Base-by-base conservation (phyloP, 1,140 invertebrate genomes). In the Portunus trituberculatus region DNA sequence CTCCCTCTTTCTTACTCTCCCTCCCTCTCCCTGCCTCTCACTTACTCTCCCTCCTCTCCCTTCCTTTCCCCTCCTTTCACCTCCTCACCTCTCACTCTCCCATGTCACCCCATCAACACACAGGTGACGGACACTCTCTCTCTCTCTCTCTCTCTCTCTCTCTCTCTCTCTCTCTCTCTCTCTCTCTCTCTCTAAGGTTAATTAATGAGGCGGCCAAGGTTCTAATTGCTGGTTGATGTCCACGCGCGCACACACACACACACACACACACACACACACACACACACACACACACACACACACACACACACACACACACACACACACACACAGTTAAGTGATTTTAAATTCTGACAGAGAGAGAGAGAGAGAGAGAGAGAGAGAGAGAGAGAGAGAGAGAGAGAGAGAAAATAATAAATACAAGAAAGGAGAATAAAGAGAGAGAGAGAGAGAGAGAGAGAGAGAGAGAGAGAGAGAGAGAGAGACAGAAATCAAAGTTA, bases 401-500 rank as follows among this genome's bases (percentile, higher is more conserved):
- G 20, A 16, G 46, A 46, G 45, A 25, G 89, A 46, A 28, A 32
- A 29, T 29, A 31, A 31, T 10, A 67, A 29, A 76, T 46, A 31
- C 8, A 82, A 16, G 59, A n/a, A 2, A 20, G 4, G 14, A 2
- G 16, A 52, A 31, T 0, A 29, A 7, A 82, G 59, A 12, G 29
- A 82, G 20, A 92, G 59, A 7, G 32, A n/a, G 32, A 39, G 59
- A 92, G 25, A 59, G 29, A 32, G 91, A 92, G 46, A n/a, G 67
- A 48, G 20, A 16, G 46, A 46, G 45, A 25, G 89, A 46, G 45
- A 91, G 20, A n/a, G 12, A 91, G 16, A 91, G 20, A 48, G 45
- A 91, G 89, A 48, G 45, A 59, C 0, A 91, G 89, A 91, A 28
- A 48, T 8, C 39, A 16, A 31, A 52, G 28, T 7, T 16, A 4